Conservation (phyloP, 2,888 invertebrate species). For the Danaus chrysippus region DNA sequence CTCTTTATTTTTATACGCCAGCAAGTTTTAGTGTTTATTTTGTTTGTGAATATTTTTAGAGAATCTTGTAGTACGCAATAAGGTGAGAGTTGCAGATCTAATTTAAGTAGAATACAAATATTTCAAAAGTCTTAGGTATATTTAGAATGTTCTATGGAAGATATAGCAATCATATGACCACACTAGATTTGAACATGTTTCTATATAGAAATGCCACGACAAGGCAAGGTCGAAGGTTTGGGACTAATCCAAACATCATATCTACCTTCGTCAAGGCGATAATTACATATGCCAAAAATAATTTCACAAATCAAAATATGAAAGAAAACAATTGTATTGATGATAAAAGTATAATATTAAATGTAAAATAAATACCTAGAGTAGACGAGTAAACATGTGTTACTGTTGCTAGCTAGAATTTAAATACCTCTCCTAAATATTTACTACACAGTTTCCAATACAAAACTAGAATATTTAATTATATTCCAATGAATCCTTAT, state of each 20-base stretch:
- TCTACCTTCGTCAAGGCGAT: slow-evolving; percentile 35
- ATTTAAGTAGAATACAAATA: no score
- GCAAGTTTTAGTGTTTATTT: slow-evolving; percentile 13
- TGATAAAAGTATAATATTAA: no score
- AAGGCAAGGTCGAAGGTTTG: slow-evolving; percentile 51
- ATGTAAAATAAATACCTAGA: no score
- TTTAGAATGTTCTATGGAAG: neutral
- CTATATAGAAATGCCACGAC: slow-evolving; percentile 39
- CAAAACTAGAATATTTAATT: no score
- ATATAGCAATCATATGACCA: slow-evolving; percentile 10
- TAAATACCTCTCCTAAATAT: no score
- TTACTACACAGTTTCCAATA: no score
- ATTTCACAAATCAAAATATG: slow-evolving; percentile 12
- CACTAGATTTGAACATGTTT: slow-evolving; percentile 39
- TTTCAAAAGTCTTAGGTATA: neutral
- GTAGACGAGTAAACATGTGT: no score
- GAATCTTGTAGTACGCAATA: neutral
- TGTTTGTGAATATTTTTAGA: neutral
- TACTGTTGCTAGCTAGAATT: no score
- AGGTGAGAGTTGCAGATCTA: no score
- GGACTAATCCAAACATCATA: slow-evolving; percentile 59
- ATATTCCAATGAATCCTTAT: no score
- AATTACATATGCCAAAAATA: slow-evolving; percentile 30
- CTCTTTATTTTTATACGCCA: slow-evolving; percentile 17
- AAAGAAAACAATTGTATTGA: no score